Conservation (phyloP, 2,797 vertebrate species). For the Champsocephalus esox region DNA sequence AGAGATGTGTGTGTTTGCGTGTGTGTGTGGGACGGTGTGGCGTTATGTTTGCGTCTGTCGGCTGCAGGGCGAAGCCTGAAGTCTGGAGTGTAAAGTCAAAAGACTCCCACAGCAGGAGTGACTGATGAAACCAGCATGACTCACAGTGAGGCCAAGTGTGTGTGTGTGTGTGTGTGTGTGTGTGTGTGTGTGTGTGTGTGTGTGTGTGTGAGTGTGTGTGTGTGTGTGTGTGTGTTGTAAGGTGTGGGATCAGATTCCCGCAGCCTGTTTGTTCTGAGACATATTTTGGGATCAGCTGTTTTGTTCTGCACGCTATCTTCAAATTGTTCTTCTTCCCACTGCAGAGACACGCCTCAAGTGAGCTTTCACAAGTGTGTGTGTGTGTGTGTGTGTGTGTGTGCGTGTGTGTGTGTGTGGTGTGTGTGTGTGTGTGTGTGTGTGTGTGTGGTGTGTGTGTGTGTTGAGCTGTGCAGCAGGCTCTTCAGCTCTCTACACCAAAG, state of each 20-base stretch:
- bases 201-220: constrained; percentile 16
- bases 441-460: constrained; percentile 23
- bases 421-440: constrained; percentile 11
- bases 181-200: constrained; percentile 37
- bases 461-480: background rate
- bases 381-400: constrained; percentile 20
- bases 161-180: constrained; percentile 37
- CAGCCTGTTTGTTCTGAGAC: constrained; percentile 44
- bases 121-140: constrained; percentile 41
- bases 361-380: background rate
- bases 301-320: constrained; percentile 36
- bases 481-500: too few species aligned
- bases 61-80: constrained; percentile 45
- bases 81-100: constrained; percentile 2
- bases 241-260: constrained; percentile 43
- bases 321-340: constrained; percentile 29
- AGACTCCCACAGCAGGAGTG: constrained; percentile 7
- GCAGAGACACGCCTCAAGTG: constrained; percentile 24
- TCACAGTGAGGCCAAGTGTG: constrained; percentile 40
- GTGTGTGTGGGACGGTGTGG: constrained; percentile 33
- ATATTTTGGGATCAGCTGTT: constrained; percentile 43
- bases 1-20: constrained; percentile 10
- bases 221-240: constrained; percentile 29
- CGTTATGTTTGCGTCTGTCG: constrained; percentile 49
- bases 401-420: constrained; percentile 23